Evolutionary conservation across 2,888 invertebrate species (phyloP).

Genomic region (Orchestes rusci): DNA sequence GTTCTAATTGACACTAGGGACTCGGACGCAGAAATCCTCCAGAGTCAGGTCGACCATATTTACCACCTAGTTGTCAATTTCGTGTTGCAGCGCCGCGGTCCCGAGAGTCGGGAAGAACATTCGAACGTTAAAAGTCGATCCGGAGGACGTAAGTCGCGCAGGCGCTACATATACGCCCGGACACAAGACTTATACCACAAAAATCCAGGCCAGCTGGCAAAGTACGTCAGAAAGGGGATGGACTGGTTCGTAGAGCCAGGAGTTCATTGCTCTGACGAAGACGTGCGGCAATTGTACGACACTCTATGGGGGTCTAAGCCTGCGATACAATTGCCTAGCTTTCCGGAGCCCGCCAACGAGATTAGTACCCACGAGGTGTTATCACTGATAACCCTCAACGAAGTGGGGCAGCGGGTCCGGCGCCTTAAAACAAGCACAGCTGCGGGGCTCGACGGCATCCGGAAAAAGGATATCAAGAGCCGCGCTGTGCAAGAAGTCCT

Average conservation of each 20-base stretch:
- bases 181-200: slow-evolving; percentile 33
- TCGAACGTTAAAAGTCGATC: background rate
- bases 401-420: slow-evolving; percentile 22
- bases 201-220: slow-evolving; percentile 32
- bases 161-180: slow-evolving; percentile 27
- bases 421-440: slow-evolving; percentile 22
- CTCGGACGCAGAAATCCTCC: background rate
- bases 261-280: background rate
- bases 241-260: slow-evolving; percentile 21
- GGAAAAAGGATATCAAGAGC: slow-evolving; percentile 13
- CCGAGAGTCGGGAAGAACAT: background rate
- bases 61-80: background rate
- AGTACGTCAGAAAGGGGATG: slow-evolving; percentile 28
- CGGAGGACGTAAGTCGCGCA: background rate
- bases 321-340: background rate
- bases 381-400: slow-evolving; percentile 9
- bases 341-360: background rate
- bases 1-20: background rate
- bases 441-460: background rate
- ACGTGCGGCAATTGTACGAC: slow-evolving; percentile 24
- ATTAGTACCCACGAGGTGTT: slow-evolving; percentile 14
- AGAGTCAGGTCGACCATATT: slow-evolving; percentile 1
- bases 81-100: background rate
- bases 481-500: slow-evolving; percentile 28
- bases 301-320: slow-evolving; percentile 29